Conservation (phyloP, 2,888 invertebrate species). For the Parnassius orleans region DNA sequence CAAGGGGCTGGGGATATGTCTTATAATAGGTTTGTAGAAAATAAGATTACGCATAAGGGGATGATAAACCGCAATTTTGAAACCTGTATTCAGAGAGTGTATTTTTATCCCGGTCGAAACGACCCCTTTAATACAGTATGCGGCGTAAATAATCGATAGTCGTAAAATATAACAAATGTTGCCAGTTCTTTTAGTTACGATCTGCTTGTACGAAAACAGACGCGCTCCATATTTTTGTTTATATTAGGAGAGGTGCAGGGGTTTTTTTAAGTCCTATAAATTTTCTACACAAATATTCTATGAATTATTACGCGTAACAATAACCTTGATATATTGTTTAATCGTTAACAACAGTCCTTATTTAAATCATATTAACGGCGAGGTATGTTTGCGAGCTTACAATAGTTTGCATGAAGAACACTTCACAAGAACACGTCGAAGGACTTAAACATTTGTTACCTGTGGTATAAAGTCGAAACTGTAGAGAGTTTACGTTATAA, state of each 20-base stretch:
- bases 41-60: no score
- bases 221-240: constrained; percentile 9
- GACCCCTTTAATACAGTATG: no score
- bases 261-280: constrained; percentile 9
- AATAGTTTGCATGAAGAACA: neutral
- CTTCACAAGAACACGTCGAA: neutral
- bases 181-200: no score
- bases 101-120: no score
- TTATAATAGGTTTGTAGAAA: no score
- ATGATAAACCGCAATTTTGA: no score
- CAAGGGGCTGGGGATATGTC: no score
- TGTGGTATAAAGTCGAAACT: neutral
- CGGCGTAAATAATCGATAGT: no score
- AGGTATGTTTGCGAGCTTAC: neutral
- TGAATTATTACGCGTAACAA: constrained; percentile 1
- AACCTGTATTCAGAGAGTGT: no score
- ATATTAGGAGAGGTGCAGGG: neutral
- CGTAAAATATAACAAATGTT: no score
- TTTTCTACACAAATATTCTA: constrained; percentile 1
- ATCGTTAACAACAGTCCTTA: neutral
- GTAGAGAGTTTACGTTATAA: neutral
- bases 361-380: neutral
- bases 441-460: neutral
- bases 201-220: neutral
- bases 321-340: neutral